Evolutionary conservation across 1,140 invertebrate genomes (phyloP).

Genomic region (Musca domestica): DNA sequence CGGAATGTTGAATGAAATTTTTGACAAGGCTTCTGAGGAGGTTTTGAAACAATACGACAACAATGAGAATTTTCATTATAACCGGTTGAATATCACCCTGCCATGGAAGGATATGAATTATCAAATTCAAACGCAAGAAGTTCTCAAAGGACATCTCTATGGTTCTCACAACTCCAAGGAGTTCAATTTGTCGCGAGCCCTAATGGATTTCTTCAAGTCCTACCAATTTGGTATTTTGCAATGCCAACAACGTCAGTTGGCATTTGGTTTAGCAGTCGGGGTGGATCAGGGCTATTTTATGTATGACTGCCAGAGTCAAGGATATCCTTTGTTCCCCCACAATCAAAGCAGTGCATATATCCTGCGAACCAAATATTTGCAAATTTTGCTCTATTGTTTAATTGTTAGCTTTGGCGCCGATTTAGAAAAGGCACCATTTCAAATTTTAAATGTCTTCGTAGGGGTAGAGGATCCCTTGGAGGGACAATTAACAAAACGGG

Average conservation of each 20-base stretch:
- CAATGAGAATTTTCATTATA: too few species aligned
- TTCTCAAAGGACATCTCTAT: too few species aligned
- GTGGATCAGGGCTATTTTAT: slow-evolving; percentile 59
- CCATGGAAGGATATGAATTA: too few species aligned
- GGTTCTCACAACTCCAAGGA: too few species aligned
- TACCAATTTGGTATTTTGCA: slow-evolving; percentile 55
- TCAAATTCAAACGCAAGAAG: too few species aligned
- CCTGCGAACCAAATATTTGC: slow-evolving; percentile 57
- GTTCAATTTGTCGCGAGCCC: slow-evolving; percentile 54
- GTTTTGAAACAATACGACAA: too few species aligned
- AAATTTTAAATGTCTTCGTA: too few species aligned
- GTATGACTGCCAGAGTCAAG: slow-evolving; percentile 60
- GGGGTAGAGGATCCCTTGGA: too few species aligned
- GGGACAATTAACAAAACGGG: too few species aligned
- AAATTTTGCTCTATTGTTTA: slow-evolving; percentile 58
- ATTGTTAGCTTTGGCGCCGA: slow-evolving; percentile 54
- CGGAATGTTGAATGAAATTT: neutral
- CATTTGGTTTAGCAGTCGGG: slow-evolving; percentile 55
- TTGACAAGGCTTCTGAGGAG: neutral
- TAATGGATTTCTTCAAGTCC: slow-evolving; percentile 59
- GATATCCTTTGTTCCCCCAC: slow-evolving; percentile 57
- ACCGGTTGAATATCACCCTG: too few species aligned
- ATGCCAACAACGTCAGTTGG: slow-evolving; percentile 55
- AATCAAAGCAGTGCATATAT: slow-evolving; percentile 57
- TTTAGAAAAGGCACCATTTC: too few species aligned